Conservation (phyloP, 2,888 invertebrate genomes). For the Macropis europaea region DNA sequence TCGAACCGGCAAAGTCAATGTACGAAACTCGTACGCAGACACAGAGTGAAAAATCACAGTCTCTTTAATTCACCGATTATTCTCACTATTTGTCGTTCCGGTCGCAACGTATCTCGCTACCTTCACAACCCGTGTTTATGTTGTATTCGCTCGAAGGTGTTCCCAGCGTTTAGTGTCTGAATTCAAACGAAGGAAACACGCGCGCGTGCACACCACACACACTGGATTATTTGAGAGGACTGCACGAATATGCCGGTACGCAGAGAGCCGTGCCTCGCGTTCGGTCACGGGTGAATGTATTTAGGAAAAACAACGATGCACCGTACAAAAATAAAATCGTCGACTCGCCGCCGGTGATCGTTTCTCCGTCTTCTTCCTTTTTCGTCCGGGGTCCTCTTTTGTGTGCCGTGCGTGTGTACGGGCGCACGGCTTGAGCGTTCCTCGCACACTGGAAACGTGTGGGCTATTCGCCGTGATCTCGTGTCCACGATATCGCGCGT, state of each 20-base stretch:
- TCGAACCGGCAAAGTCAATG: slow-evolving; percentile 8
- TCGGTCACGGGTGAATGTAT: slow-evolving; percentile 24
- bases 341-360: slow-evolving; percentile 40
- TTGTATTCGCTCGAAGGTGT: neutral
- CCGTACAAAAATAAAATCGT: slow-evolving; percentile 59
- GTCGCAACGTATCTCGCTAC: slow-evolving; percentile 2
- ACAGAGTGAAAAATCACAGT: slow-evolving; percentile 28
- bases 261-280: slow-evolving; percentile 8
- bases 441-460: slow-evolving; percentile 45
- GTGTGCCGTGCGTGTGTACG: slow-evolving; percentile 8
- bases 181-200: slow-evolving; percentile 32
- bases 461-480: slow-evolving; percentile 40
- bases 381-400: slow-evolving; percentile 16
- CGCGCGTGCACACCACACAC: slow-evolving; percentile 35
- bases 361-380: slow-evolving; percentile 9
- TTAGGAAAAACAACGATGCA: slow-evolving; percentile 51
- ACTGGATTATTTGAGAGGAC: slow-evolving; percentile 28
- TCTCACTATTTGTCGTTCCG: slow-evolving; percentile 12
- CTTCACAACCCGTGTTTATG: slow-evolving; percentile 1
- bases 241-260: neutral
- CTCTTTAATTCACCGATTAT: slow-evolving; percentile 3
- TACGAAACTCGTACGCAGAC: neutral
- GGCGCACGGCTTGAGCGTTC: slow-evolving; percentile 35
- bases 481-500: slow-evolving; percentile 36
- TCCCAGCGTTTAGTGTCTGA: neutral